Base-by-base conservation (phyloP, 1,140 invertebrate species). In the Drosophila quadrilineata region DNA sequence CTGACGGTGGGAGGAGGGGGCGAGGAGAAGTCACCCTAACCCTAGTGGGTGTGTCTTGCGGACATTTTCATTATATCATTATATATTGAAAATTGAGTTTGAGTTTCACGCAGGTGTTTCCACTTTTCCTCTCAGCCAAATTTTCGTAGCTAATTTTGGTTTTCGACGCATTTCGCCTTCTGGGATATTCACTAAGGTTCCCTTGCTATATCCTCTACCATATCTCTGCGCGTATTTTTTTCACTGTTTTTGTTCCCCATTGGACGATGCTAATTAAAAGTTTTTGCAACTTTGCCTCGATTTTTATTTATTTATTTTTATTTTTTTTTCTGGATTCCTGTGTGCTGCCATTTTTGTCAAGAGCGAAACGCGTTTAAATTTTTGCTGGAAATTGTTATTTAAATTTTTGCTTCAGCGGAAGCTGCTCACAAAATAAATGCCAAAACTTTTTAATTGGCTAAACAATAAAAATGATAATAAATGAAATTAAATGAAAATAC, bases 381-480 rank as follows among this genome's bases (percentile, higher is more conserved):
- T n/a, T 56, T 46, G 28, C 49, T 28, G 38, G 21, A 70, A 69
- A 56, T 58, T 33, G 46, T 41, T 31, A 41, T 67, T 70, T 36
- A 70, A 70, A 64, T 48, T n/a, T n/a, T 64, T 52, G 45, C 24
- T n/a, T 5, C 38, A 49, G 46, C 38, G 36, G 21, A 17, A 31
- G 6, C 21, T 0, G 10, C 28, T 29, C 21, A 21, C 28, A 66
- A 77, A n/a, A 84, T 73, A 84, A 82, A 84, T 84, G 71, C 38
- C 9, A 14, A 69, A 82, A 82, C 77, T 82, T 77, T 84, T 84
- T 82, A 82, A 77, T 82, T 82, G 77, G 67, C 70, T 58, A 65
- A 77, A 66, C 77, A 76, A 82, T 82, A 84, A 84, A 84, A 73
- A 71, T 73, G 68, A 76, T 82, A 82, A 84, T 62, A 82, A 82